Conservation (phyloP, 2,113 vertebrate genomes). For the Atlantisia rogersi region DNA sequence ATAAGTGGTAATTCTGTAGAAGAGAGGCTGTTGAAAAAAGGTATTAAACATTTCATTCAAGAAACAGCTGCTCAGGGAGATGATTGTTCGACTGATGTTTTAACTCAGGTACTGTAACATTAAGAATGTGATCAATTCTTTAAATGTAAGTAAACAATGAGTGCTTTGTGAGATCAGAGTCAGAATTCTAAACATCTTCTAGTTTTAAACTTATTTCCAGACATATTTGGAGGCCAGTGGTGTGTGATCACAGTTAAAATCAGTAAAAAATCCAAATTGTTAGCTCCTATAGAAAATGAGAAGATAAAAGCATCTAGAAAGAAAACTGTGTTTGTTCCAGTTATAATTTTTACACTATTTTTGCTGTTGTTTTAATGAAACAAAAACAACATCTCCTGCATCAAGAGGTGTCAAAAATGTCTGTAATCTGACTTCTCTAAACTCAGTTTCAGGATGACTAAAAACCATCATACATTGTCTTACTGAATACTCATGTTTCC, state of each 20-base stretch:
- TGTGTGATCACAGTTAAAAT: neutral
- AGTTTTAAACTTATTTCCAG: neutral
- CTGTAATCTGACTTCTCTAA: neutral
- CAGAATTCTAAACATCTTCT: neutral
- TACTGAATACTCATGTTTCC: neutral
- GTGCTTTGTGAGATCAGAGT: neutral
- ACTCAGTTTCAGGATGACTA: neutral
- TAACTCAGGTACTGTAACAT: slow-evolving; percentile 80
- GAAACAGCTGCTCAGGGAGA: slow-evolving; percentile 87
- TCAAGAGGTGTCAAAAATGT: neutral
- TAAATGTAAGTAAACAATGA: neutral
- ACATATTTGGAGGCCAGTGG: neutral
- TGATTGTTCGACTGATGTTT: slow-evolving; percentile 85
- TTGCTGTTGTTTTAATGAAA: neutral
- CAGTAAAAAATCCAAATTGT: neutral
- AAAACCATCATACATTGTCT: neutral
- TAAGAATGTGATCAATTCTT: neutral
- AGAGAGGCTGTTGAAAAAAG: slow-evolving; percentile 88
- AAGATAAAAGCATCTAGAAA: neutral
- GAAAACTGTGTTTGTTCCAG: neutral
- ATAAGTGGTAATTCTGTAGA: slow-evolving; percentile 89
- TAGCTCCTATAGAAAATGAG: neutral
- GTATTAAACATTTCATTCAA: slow-evolving; percentile 85
- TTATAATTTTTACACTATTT: neutral
- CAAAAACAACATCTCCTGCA: neutral